These are phyloP conservation scores for Hipparchia sbordonii DNA, from an alignment of 2,888 invertebrate genomes.

Conservation along the genomic window DNA sequence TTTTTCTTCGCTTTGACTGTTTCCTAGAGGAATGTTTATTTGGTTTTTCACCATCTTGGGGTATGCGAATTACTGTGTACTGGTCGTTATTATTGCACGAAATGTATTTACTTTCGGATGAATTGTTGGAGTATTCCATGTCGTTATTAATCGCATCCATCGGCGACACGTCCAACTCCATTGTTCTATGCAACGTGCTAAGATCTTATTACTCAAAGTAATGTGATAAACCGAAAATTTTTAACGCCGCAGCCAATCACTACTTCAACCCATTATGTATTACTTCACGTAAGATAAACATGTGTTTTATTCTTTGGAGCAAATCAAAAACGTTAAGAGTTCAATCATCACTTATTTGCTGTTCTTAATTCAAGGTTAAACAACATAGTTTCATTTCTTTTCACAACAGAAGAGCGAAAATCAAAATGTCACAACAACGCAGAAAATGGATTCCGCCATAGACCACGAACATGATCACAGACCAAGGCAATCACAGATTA, in stretches of 20 bases:
- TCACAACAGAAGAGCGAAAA: constrained; percentile 56
- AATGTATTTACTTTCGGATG: constrained; percentile 68
- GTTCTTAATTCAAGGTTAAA: constrained; percentile 44
- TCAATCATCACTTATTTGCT: constrained; percentile 55
- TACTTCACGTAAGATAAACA: constrained; percentile 45
- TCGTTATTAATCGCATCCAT: constrained; percentile 57
- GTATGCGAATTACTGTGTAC: constrained; percentile 74
- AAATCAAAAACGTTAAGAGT: constrained; percentile 43
- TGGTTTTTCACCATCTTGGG: constrained; percentile 81
- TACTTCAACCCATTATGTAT: constrained; percentile 77
- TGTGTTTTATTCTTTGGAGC: constrained; percentile 43
- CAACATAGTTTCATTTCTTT: constrained; percentile 53
- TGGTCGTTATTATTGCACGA: constrained; percentile 70
- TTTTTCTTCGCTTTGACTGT: constrained; percentile 88
- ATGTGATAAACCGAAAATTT: constrained; percentile 55
- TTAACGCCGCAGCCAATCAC: constrained; percentile 71
- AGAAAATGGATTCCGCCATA: constrained; percentile 76
- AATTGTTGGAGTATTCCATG: constrained; percentile 71
- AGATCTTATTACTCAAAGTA: constrained; percentile 38
- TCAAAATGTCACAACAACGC: constrained; percentile 82
- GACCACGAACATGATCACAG: too few relatives aligned
- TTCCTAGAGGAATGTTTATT: constrained; percentile 90
- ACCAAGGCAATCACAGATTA: too few relatives aligned
- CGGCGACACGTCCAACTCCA: constrained; percentile 74
- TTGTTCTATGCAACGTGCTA: constrained; percentile 50